phyloP scores from a whole-genome alignment of 2,888 invertebrate genomes.

The Hesperia comma region DNA sequence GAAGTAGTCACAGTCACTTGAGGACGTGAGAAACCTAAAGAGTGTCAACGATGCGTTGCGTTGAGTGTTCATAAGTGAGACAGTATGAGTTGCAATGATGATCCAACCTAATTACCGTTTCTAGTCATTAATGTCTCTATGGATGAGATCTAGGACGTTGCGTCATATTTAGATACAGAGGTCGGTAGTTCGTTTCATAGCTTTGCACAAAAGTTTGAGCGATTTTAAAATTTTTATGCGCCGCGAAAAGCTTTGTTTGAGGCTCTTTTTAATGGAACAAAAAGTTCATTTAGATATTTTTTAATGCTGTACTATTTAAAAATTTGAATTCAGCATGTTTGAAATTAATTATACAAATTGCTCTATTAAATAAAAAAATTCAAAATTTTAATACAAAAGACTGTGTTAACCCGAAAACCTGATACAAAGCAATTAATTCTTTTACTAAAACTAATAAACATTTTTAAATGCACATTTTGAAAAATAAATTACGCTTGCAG shows the following conservation, averaged over 20 bases:
- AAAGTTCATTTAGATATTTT: conserved; percentile 25
- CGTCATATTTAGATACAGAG: conserved; percentile 35
- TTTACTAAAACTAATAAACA: no score
- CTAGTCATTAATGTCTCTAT: conserved; percentile 11
- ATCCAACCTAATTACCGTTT: not conserved
- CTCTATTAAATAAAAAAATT: no score
- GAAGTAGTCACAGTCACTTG: no score
- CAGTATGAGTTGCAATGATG: no score
- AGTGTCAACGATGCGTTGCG: no score
- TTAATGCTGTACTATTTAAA: not conserved
- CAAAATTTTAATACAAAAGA: no score
- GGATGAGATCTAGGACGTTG: conserved; percentile 31
- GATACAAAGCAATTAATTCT: no score
- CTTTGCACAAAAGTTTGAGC: conserved; percentile 27
- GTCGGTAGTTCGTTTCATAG: conserved; percentile 35
- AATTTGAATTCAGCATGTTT: not conserved
- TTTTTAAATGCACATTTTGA: not conserved
- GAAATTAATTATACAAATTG: not conserved
- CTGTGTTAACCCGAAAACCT: no score
- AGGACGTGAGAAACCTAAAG: no score
- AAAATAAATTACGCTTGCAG: not conserved
- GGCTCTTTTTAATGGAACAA: conserved; percentile 27
- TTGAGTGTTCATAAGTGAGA: no score
- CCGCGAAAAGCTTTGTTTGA: conserved; percentile 28
- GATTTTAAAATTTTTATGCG: conserved; percentile 27